A percentile compares a stretch with the other conserved stretches of the same genome.
These are phyloP conservation scores for Amphipyra tragopoginis DNA, from an alignment of 2,888 invertebrate genomes.

Conservation along the genomic window DNA sequence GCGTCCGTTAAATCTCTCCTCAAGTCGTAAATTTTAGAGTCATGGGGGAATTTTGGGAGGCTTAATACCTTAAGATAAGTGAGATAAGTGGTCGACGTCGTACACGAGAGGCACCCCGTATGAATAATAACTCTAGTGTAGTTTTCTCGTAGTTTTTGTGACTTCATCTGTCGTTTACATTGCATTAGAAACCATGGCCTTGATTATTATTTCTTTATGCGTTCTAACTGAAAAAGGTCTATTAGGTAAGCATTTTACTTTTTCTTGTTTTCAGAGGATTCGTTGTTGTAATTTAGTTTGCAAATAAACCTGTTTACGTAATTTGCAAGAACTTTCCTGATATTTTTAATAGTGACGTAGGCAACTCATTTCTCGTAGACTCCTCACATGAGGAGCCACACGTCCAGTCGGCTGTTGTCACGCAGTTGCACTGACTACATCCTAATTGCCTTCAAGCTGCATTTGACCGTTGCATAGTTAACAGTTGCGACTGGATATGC, in stretches of 20 bases:
- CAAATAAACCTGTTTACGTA: too few species aligned
- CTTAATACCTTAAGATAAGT: constrained; percentile 88
- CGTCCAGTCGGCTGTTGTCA: too few species aligned
- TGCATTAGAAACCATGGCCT: constrained; percentile 23
- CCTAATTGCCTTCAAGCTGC: too few species aligned
- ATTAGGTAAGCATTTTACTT: neutral
- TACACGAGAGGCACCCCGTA: constrained; percentile 73
- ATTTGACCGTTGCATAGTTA: too few species aligned
- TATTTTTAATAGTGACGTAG: too few species aligned
- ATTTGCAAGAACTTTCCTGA: too few species aligned
- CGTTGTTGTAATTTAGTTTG: too few species aligned
- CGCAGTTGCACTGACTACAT: too few species aligned
- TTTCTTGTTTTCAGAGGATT: too few species aligned
- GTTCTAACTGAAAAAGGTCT: neutral
- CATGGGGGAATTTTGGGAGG: constrained; percentile 86
- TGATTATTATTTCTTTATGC: constrained; percentile 19
- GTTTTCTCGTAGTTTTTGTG: constrained; percentile 30
- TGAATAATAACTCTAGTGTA: constrained; percentile 66
- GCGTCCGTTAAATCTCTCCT: constrained; percentile 84
- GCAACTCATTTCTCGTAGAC: neutral
- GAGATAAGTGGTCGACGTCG: constrained; percentile 81
- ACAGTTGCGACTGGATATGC: too few species aligned
- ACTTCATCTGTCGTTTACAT: constrained; percentile 28
- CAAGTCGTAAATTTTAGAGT: constrained; percentile 86
- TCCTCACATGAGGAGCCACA: too few species aligned